These are phyloP conservation scores for Carollia perspicillata DNA, from an alignment of 2,113 vertebrate species.

Conservation along the genomic window DNA sequence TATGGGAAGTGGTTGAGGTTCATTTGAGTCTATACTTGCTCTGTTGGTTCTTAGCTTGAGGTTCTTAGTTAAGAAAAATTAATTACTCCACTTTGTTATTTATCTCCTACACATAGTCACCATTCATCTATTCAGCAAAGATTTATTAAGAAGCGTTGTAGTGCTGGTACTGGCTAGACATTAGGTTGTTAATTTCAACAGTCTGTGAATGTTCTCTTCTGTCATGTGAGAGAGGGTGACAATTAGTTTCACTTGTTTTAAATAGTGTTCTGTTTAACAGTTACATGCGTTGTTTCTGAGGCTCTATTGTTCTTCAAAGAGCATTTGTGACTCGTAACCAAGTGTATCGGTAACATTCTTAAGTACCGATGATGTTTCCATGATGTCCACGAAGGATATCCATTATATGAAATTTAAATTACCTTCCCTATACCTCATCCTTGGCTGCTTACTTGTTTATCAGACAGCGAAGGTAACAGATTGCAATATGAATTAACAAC, in stretches of 20 bases:
- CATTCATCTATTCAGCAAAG: constrained; percentile 12
- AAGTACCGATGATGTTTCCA: background rate
- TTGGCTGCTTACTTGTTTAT: background rate
- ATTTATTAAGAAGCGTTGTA: background rate
- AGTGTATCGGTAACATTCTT: background rate
- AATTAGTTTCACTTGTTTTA: constrained; percentile 40
- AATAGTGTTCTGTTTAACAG: background rate
- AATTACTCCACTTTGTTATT: background rate
- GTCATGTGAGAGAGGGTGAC: constrained; percentile 24
- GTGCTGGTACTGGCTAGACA: background rate
- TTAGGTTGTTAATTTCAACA: constrained; percentile 27
- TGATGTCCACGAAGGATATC: constrained; percentile 22
- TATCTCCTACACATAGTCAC: background rate
- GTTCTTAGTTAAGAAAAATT: background rate
- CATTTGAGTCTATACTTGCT: background rate
- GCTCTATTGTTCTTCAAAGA: constrained; percentile 28
- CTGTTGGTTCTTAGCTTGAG: background rate
- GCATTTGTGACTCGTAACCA: background rate
- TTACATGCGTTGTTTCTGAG: constrained; percentile 6
- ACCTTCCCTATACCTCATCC: background rate
- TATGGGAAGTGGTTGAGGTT: background rate
- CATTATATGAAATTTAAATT: background rate
- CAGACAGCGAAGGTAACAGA: background rate
- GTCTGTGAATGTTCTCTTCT: constrained; percentile 21
- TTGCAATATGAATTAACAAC: background rate